A percentile compares a stretch with the other conserved stretches of the same genome.
Evolutionary conservation across 2,113 vertebrate species (phyloP).

Genomic region (Scomber colias): DNA sequence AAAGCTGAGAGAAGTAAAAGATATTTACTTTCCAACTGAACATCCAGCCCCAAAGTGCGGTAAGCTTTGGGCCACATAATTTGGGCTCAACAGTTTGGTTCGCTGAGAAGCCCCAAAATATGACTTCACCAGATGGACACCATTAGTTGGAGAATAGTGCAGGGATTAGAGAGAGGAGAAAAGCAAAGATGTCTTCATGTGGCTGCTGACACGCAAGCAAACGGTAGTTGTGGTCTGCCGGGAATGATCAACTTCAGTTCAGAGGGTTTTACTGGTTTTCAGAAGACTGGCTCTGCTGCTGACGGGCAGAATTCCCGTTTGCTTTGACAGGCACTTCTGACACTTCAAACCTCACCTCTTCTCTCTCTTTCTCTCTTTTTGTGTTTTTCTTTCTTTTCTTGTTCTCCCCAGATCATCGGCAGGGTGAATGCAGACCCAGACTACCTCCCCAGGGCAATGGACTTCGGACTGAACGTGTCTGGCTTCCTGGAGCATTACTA

Average conservation of each 20-base stretch:
- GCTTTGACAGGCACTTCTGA: slow-evolving; percentile 13
- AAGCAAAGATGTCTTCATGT: slow-evolving; percentile 60
- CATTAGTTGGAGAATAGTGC: slow-evolving; percentile 43
- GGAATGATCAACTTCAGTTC: slow-evolving; percentile 35
- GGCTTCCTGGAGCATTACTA: slow-evolving; percentile 96
- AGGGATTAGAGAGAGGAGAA: slow-evolving; percentile 60
- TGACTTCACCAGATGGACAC: slow-evolving; percentile 62
- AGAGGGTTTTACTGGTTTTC: slow-evolving; percentile 45
- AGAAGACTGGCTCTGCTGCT: not conserved
- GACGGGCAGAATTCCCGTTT: not conserved
- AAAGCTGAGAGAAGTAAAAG: not conserved
- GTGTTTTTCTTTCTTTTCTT: slow-evolving; percentile 4
- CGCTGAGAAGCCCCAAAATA: slow-evolving; percentile 30
- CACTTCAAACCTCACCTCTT: slow-evolving; percentile 18
- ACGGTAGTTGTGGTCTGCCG: slow-evolving; percentile 44
- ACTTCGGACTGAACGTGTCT: slow-evolving; percentile 94
- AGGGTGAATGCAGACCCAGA: slow-evolving; percentile 97
- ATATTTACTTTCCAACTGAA: slow-evolving; percentile 22
- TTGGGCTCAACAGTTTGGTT: slow-evolving; percentile 40
- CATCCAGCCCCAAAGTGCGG: slow-evolving; percentile 20
- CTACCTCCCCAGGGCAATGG: slow-evolving; percentile 93
- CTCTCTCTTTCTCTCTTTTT: slow-evolving; percentile 14
- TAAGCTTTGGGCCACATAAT: slow-evolving; percentile 42
- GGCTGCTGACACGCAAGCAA: slow-evolving; percentile 41
- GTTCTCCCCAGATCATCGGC: slow-evolving; percentile 91